Percentiles rank a stretch among this genome's conserved stretches.
Evolutionary conservation across 2,797 vertebrate genomes (phyloP).

Genomic region (Rachycentron canadum): DNA sequence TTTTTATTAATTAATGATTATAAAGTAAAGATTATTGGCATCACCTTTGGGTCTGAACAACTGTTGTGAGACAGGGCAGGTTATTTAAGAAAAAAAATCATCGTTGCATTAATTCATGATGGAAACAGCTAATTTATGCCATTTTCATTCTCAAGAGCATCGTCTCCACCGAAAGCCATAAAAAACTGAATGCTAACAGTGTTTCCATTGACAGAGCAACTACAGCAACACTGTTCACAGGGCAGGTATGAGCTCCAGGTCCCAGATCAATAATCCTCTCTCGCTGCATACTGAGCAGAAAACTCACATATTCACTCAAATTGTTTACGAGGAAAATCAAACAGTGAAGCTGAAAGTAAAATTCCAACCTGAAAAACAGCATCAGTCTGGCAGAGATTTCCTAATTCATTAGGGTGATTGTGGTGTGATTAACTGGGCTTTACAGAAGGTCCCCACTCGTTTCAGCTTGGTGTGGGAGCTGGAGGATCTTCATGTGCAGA

Average conservation of each 20-base stretch:
- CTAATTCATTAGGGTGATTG: background rate
- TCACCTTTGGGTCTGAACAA: background rate
- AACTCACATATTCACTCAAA: background rate
- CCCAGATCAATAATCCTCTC: background rate
- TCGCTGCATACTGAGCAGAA: constrained; percentile 12
- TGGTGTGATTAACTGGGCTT: background rate
- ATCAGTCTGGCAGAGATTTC: constrained; percentile 3
- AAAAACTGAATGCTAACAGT: background rate
- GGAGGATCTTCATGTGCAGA: constrained; percentile 7
- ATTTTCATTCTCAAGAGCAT: background rate
- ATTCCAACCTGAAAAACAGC: constrained; percentile 6
- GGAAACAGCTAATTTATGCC: background rate
- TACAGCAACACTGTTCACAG: background rate
- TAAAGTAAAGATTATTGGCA: too few species aligned
- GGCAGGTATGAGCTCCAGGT: background rate
- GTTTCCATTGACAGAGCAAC: background rate
- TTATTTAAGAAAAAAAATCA: background rate
- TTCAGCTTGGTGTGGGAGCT: background rate
- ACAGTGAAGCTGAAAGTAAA: background rate
- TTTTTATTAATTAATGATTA: too few species aligned
- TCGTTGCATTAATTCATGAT: too few species aligned
- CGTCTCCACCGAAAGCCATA: background rate
- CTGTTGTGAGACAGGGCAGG: too few species aligned
- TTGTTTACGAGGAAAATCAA: constrained; percentile 4
- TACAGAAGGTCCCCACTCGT: background rate